Evolutionary conservation across 2,888 invertebrate genomes (phyloP).

Genomic region (Belgica antarctica): DNA sequence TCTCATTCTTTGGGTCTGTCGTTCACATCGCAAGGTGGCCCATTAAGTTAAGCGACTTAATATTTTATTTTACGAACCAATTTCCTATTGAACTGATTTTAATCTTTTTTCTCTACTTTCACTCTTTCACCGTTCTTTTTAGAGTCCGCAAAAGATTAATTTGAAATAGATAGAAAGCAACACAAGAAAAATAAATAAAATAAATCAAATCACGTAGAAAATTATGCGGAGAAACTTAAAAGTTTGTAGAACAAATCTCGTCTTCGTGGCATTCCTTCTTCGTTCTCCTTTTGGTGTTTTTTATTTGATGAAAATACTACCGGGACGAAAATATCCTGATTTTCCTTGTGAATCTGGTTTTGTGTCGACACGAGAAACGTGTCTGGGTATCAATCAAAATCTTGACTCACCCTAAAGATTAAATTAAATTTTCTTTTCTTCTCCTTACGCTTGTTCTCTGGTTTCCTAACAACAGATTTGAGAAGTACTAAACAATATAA

Average conservation of each 20-base stretch:
- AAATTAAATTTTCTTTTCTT: constrained; percentile 26
- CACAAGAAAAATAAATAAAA: background rate
- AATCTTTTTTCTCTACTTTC: background rate
- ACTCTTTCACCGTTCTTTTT: background rate
- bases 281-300: background rate
- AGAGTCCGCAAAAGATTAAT: background rate
- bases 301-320: background rate
- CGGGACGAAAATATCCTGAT: background rate
- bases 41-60: constrained; percentile 17
- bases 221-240: constrained; percentile 15
- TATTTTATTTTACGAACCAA: constrained; percentile 33
- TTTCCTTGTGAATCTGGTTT: constrained; percentile 14
- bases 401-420: background rate
- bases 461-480: no score
- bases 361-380: constrained; percentile 28
- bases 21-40: background rate
- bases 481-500: no score
- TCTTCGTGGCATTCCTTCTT: no score
- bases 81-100: constrained; percentile 31
- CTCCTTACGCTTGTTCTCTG: no score
- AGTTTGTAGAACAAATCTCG: background rate
- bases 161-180: background rate
- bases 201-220: background rate
- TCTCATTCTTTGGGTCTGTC: background rate
- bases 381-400: constrained; percentile 38